Base-by-base conservation (phyloP, 2,113 vertebrate genomes). In the Platycercus adscitus region DNA sequence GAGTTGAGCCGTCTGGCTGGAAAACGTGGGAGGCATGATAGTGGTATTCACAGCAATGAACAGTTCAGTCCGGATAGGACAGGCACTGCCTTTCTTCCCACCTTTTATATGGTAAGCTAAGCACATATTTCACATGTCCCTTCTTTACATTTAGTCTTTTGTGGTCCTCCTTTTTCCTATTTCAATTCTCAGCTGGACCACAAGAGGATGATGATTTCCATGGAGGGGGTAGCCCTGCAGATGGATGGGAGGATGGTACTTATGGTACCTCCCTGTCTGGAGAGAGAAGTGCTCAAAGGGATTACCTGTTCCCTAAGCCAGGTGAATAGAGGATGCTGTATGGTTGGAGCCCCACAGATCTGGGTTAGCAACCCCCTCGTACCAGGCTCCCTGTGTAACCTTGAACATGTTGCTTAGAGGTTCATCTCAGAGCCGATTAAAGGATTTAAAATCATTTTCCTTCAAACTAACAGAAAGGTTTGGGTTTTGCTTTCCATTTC, bases 371-470 rank as follows among this genome's bases (percentile, higher is more conserved):
- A 11, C 37, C 79, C 5, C 41, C 21, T 46, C 80, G 46, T 18
- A 46, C 33, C 43, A 81, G 46, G 37, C 46, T 81, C 47, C 19
- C 63, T 12, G 2, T 49, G 55, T 91, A 82, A 96, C 58, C 31
- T 46, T 58, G 53, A 61, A 60, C 69, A 56, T 33, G 70, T 69
- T 91, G 87, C 95, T 92, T 66, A 60, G 64, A 94, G 58, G 63
- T 89, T 91, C 87, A 85, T 88, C 81, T 88, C 85, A 65, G 94
- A 97, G 96, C 91, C 63, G 81, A 96, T 95, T 93, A 96, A 23
- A 16, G 87, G 94, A 96, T 96, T 97, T 95, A 69, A 89, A 92
- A 95, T 66, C 13, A 93, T 94, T 88, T 94, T 91, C 78, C 75
- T 91, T 91, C 82, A 86, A 91, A 93, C 71, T 91, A 90, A 46